These are phyloP conservation scores for Cerastis rubricosa DNA, from an alignment of 2,888 invertebrate genomes.

Conservation along the genomic window DNA sequence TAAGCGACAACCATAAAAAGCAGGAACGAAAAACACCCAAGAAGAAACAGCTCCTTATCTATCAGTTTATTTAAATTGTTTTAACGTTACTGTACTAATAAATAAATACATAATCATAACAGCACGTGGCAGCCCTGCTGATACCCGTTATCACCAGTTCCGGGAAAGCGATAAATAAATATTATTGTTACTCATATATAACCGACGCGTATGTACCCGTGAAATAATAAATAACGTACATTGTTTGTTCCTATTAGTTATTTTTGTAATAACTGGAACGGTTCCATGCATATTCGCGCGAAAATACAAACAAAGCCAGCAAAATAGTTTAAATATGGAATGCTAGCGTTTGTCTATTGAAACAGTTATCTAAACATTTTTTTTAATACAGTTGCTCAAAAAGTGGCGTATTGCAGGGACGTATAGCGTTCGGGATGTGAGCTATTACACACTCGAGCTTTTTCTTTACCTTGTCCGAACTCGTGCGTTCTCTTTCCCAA, in stretches of 20 bases:
- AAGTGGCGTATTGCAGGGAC: no score
- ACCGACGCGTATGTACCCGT: slow-evolving; percentile 36
- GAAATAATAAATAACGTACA: slow-evolving; percentile 53
- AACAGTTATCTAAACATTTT: not conserved
- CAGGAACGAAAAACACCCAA: slow-evolving; percentile 5
- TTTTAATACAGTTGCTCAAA: no score
- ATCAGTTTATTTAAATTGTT: slow-evolving; percentile 11
- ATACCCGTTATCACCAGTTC: slow-evolving; percentile 74
- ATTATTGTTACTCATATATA: slow-evolving; percentile 62
- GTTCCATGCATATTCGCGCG: slow-evolving; percentile 8
- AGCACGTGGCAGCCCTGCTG: slow-evolving; percentile 63
- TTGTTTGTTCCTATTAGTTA: slow-evolving; percentile 57
- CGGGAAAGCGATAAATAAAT: slow-evolving; percentile 72
- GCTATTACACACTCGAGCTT: no score
- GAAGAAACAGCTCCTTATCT: slow-evolving; percentile 26
- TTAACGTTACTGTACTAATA: slow-evolving; percentile 12
- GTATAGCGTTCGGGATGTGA: no score
- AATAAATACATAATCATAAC: slow-evolving; percentile 18
- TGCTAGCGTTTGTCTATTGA: not conserved
- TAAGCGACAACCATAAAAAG: not conserved
- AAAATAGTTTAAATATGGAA: not conserved
- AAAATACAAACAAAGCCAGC: not conserved
- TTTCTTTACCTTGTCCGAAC: no score
- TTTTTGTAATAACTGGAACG: slow-evolving; percentile 34
- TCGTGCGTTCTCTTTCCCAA: no score